These are phyloP conservation scores for Rapana venosa DNA, from an alignment of 2,888 invertebrate species.

Conservation along the genomic window DNA sequence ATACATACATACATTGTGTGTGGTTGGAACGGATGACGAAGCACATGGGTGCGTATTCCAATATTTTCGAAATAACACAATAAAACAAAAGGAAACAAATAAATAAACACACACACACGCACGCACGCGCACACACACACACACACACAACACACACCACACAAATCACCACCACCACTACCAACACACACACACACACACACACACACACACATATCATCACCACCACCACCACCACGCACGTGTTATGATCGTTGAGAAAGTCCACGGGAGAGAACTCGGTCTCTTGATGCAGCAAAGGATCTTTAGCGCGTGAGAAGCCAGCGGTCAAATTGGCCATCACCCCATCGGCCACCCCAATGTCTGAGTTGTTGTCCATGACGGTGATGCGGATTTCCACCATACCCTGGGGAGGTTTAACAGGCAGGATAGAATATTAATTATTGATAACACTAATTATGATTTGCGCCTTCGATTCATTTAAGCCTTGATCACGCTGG, in stretches of 20 bases:
- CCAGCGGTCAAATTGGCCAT: not conserved
- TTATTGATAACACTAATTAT: too few species aligned
- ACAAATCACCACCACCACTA: not conserved
- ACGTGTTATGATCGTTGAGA: not conserved
- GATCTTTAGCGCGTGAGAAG: not conserved
- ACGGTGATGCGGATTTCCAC: not conserved
- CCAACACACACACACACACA: not conserved
- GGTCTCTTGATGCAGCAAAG: not conserved
- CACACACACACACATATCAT: not conserved
- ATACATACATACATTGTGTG: too few species aligned
- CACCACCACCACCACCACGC: not conserved
- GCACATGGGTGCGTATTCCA: too few species aligned
- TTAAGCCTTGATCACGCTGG: too few species aligned
- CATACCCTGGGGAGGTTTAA: not conserved
- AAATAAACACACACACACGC: too few species aligned
- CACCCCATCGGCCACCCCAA: not conserved
- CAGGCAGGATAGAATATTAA: too few species aligned
- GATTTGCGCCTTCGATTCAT: too few species aligned
- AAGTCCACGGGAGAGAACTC: not conserved
- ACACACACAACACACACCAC: not conserved
- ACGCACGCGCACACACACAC: too few species aligned
- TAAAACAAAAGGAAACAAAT: too few species aligned
- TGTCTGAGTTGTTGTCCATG: not conserved
- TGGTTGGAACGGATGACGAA: too few species aligned
- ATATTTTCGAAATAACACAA: too few species aligned